Base-by-base conservation (phyloP, 2,797 vertebrate species). In the Galaxias olidus region DNA sequence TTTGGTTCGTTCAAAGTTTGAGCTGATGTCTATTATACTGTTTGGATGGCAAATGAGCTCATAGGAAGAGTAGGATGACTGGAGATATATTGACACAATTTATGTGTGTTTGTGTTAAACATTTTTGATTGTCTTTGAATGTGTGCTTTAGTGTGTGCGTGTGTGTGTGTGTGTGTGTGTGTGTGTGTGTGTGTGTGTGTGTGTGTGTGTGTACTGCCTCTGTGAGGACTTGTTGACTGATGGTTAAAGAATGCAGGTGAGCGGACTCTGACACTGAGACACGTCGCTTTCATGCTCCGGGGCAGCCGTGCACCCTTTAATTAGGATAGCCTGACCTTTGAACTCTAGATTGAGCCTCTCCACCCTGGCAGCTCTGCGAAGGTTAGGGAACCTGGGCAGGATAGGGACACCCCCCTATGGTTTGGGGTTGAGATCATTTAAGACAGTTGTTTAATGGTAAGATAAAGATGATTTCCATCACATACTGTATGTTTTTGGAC, bases 301-400 rank as follows among this genome's bases (percentile, higher is more conserved):
- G 76, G 77, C 81, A 76, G 64, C 59, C 59, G 63, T 74, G 73
- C 43, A 81, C 81, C 83, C 85, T 90, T 84, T 90, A 89, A 92
- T 91, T 89, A 90, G 63, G 74, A 78, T 70, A 64, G 57, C 71
- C 73, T 81, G 82, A 89, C 84, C 79, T 81, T 3, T 81, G 81
- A 85, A 83, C 87, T 85, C 66, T 74, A 67, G 49, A 74, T 59
- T 80, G 69, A 73, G 74, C 80, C 73, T 68, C 30, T 3, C 54
- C 76, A 70, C 60, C 59, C 45, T 50, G 43, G 74, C 70, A 71
- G 68, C 54, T 51, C 68, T 72, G 14, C 69, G 59, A 64, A 67
- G 79, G 60, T 80, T 64, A 84, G 47, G 50, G 56, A 70, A 69
- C 63, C 6, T 4, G 61, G 73, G 56, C 43, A 66, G 65, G 61